Conservation (phyloP, 2,888 invertebrate species). For the Ochropleura plecta region DNA sequence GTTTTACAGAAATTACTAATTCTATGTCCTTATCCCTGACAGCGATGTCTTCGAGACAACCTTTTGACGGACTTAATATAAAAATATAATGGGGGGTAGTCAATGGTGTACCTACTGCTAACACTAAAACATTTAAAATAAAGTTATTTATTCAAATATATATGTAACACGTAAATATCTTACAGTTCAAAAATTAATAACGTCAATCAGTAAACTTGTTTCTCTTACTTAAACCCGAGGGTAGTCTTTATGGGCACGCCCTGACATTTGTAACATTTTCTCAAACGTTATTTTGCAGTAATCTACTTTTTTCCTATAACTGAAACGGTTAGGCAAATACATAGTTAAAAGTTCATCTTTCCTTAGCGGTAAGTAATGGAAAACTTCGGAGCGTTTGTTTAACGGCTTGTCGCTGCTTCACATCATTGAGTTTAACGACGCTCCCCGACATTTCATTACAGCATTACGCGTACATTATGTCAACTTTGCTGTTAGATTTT, state of each 20-base stretch:
- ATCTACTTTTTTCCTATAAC: background rate
- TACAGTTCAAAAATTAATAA: too few relatives aligned
- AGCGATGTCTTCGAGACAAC: too few relatives aligned
- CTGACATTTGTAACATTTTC: background rate
- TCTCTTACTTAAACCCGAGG: too few relatives aligned
- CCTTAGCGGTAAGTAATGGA: constrained; percentile 69
- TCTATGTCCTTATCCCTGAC: too few relatives aligned
- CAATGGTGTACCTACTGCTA: too few relatives aligned
- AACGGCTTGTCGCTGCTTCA: constrained; percentile 76
- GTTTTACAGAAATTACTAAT: too few relatives aligned
- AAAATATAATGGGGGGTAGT: too few relatives aligned
- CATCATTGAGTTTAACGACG: constrained; percentile 83
- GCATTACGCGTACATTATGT: constrained; percentile 58
- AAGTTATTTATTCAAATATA: too few relatives aligned
- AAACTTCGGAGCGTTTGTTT: constrained; percentile 73
- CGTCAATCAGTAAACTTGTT: background rate
- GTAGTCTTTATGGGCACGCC: too few relatives aligned
- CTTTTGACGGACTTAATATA: too few relatives aligned
- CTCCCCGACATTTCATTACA: constrained; percentile 77
- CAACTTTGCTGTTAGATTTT: constrained; percentile 57
- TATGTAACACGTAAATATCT: too few relatives aligned
- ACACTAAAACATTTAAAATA: too few relatives aligned
- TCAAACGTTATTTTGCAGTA: background rate
- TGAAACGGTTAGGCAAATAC: background rate
- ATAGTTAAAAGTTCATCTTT: constrained; percentile 10